These are phyloP conservation scores for Ariopsis seemanni DNA, from an alignment of 2,113 vertebrate genomes.

Conservation along the genomic window DNA sequence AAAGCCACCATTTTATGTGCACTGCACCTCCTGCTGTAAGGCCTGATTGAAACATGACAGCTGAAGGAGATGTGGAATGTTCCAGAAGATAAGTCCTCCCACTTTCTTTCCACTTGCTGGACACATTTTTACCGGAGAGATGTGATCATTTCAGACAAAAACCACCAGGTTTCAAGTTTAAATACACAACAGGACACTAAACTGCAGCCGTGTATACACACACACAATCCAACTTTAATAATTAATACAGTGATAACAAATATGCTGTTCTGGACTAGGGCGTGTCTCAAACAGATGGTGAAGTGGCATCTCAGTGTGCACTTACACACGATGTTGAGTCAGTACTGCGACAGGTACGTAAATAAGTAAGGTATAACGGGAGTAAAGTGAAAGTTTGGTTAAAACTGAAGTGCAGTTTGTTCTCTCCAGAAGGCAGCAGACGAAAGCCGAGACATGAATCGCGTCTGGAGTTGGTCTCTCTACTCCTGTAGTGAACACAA, in stretches of 20 bases:
- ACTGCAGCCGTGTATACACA: neutral
- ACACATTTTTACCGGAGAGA: neutral
- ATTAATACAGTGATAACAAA: neutral
- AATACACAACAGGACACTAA: neutral
- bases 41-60: slow-evolving; percentile 37
- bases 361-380: neutral
- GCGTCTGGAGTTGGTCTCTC: neutral
- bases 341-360: too few relatives aligned
- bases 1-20: slow-evolving; percentile 24
- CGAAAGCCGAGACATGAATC: neutral
- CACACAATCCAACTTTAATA: slow-evolving; percentile 3
- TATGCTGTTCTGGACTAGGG: neutral
- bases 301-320: neutral
- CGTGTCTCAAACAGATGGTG: neutral
- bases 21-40: neutral
- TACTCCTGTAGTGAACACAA: neutral
- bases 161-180: neutral
- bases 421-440: neutral
- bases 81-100: neutral
- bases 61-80: slow-evolving; percentile 14
- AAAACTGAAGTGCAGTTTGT: too few relatives aligned
- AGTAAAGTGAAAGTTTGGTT: neutral
- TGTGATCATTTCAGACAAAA: neutral
- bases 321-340: neutral
- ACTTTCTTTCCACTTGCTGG: neutral